These are phyloP conservation scores for Microtus oregoni DNA, from an alignment of 2,113 vertebrate genomes.

Conservation along the genomic window DNA sequence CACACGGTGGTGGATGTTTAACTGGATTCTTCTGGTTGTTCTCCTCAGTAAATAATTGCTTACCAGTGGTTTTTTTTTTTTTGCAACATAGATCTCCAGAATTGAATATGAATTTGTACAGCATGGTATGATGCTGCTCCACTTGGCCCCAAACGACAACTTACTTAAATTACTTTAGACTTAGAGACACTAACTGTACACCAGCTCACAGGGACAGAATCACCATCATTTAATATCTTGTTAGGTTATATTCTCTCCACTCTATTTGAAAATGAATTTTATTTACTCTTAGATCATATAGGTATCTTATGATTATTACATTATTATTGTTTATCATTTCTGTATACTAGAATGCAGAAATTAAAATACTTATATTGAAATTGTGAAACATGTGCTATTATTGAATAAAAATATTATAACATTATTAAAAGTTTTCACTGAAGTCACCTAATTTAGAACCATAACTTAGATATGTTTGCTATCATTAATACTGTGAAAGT, in stretches of 20 bases:
- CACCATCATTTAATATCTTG: neutral
- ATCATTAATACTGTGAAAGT: neutral
- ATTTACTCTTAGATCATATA: constrained; percentile 1
- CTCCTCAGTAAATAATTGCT: neutral
- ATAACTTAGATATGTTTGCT: neutral
- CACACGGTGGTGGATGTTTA: neutral
- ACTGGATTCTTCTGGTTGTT: neutral
- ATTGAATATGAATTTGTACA: neutral
- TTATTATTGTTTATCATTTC: constrained; percentile 7
- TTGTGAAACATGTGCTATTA: neutral
- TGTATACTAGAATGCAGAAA: neutral
- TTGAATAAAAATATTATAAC: no score
- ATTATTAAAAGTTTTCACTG: neutral
- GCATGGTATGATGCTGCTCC: neutral
- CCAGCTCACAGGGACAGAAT: neutral
- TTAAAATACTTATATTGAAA: neutral
- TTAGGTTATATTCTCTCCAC: neutral
- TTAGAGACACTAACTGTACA: neutral
- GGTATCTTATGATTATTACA: neutral
- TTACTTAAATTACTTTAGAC: neutral
- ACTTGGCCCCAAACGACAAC: neutral
- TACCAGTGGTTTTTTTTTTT: neutral
- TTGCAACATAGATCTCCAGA: neutral
- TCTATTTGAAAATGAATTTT: neutral
- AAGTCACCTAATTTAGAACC: neutral